Base-by-base conservation (phyloP, 2,888 invertebrate genomes). In the Sphaerophoria taeniata region DNA sequence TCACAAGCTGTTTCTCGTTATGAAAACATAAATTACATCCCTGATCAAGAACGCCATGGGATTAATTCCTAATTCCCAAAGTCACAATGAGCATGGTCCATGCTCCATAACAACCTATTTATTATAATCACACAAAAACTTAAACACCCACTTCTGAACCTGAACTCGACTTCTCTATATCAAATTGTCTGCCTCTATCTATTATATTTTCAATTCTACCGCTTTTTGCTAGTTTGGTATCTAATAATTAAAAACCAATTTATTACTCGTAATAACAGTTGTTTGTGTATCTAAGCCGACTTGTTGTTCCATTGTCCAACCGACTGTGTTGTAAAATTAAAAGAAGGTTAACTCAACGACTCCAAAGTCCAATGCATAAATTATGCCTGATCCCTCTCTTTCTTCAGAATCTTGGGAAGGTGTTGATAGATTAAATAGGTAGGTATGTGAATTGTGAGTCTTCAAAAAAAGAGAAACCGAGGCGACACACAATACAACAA, bases 351-450 rank as follows among this genome's bases (percentile, higher is more conserved):
- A 53, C 36, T 67, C 49, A 2, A 51, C 24, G 24, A 24, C 24
- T 24, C 24, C 24, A 2, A 24, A 24, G 24, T 73, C 9, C 33
- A 56, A 16, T 53, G 72, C 43, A 71, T 78, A 49, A 53, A 72
- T 72, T 78, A 43, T 16, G 16, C 49, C 53, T 31, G 60, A 33
- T 9, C 9, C 12, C 12, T 45, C 43, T 39, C 39, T 39, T 9
- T 12, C 43, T 9, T 39, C 11, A 43, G 24, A 24, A 24, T 24
- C 43, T 61, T 61, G 49, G 70, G 45, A 53, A 78, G 73, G 73
- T 83, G 82, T 83, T 78, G 82, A 78, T 83, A 69, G 78, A 1
- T 63, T 70, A 78, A 83, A 73, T 78, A 24, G 77, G 74, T 78
- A 24, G 77, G 74, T 63, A 69, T 33, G 73, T 70, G 24, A 24